Percentiles rank a stretch among this genome's conserved stretches.
Evolutionary conservation across 2,888 invertebrate species (phyloP).

Genomic region (Caenorhabditis afra): DNA sequence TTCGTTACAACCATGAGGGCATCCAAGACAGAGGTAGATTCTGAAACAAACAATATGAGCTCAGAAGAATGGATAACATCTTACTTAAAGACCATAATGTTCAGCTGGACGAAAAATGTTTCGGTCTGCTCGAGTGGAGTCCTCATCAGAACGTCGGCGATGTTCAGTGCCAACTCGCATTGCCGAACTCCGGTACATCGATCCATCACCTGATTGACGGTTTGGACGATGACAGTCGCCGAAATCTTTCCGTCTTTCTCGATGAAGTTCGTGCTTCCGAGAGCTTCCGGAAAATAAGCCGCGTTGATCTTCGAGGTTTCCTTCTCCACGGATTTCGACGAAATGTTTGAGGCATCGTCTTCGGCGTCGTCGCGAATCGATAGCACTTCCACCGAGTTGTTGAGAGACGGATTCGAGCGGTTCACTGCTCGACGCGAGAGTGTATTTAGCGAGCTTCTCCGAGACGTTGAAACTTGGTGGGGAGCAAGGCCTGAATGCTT

Average conservation of each 20-base stretch:
- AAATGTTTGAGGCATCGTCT: slow-evolving; percentile 63
- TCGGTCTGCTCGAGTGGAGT: slow-evolving; percentile 85
- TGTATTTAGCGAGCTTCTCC: slow-evolving; percentile 63
- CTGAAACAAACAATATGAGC: slow-evolving; percentile 82
- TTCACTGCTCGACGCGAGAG: slow-evolving; percentile 55
- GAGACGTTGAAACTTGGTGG: slow-evolving; percentile 28
- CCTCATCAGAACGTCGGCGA: slow-evolving; percentile 92
- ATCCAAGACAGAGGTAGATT: slow-evolving; percentile 91
- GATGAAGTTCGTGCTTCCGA: slow-evolving; percentile 88
- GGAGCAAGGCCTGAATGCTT: slow-evolving; percentile 50
- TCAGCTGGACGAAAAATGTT: slow-evolving; percentile 68
- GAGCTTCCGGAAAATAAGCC: slow-evolving; percentile 61
- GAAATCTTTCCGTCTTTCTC: slow-evolving; percentile 95
- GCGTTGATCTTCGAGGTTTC: slow-evolving; percentile 57
- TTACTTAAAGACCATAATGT: slow-evolving; percentile 72
- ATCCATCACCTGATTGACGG: slow-evolving; percentile 85
- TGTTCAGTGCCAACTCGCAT: slow-evolving; percentile 92
- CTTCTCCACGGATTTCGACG: slow-evolving; percentile 65
- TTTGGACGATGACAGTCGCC: slow-evolving; percentile 86
- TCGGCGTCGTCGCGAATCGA: slow-evolving; percentile 67
- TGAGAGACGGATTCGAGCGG: slow-evolving; percentile 70
- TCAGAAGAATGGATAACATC: neutral
- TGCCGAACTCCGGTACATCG: slow-evolving; percentile 89
- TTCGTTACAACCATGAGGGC: slow-evolving; percentile 94
- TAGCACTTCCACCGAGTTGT: slow-evolving; percentile 69